Evolutionary conservation across 1,140 invertebrate genomes (phyloP).

Genomic region (Calosoma granatense): DNA sequence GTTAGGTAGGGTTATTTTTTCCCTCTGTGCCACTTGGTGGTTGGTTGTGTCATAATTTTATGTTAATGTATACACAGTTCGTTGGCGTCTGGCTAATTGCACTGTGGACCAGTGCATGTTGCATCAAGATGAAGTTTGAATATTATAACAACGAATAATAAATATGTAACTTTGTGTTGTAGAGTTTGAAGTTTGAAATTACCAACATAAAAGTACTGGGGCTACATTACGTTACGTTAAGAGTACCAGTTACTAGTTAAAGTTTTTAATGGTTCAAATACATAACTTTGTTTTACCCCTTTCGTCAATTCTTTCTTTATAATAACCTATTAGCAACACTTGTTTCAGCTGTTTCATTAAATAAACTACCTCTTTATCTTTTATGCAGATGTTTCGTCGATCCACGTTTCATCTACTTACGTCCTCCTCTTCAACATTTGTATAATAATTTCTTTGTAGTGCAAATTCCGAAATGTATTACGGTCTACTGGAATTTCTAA

Average conservation of each 20-base stretch:
- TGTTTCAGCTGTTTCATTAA: neutral
- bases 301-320: constrained; percentile 3
- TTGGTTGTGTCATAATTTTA: too few relatives aligned
- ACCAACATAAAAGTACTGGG: neutral
- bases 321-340: constrained; percentile 5
- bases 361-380: too few relatives aligned
- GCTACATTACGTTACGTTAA: too few relatives aligned
- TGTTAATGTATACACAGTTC: too few relatives aligned
- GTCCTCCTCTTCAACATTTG: too few relatives aligned
- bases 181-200: neutral
- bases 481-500: too few relatives aligned
- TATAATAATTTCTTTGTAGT: too few relatives aligned
- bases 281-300: neutral
- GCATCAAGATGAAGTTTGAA: neutral
- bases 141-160: neutral
- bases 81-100: neutral
- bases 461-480: too few relatives aligned
- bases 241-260: neutral
- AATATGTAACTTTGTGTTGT: neutral
- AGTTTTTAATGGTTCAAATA: neutral
- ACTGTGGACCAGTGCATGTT: neutral
- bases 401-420: too few relatives aligned
- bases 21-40: too few relatives aligned
- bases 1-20: too few relatives aligned
- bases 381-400: too few relatives aligned